Conservation (phyloP, 2,888 invertebrate species). For the Clivina fossor region DNA sequence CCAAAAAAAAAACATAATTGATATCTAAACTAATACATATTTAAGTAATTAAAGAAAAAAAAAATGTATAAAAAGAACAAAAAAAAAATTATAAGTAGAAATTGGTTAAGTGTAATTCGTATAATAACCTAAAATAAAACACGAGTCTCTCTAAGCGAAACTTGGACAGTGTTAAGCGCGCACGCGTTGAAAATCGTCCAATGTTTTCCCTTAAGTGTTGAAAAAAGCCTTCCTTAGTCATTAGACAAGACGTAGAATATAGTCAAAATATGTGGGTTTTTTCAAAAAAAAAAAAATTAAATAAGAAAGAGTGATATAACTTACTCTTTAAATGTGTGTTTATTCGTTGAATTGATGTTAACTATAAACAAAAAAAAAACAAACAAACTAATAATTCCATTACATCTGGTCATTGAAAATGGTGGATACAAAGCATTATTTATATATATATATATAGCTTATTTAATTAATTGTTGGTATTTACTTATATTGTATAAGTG, state of each 20-base stretch:
- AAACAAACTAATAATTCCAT: conserved; percentile 32
- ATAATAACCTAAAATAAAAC: conserved; percentile 29
- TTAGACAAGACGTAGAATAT: conserved; percentile 27
- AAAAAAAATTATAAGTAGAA: conserved; percentile 27
- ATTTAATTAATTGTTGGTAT: conserved; percentile 38
- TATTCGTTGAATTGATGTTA: conserved; percentile 31
- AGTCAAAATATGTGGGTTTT: conserved; percentile 29
- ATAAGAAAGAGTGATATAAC: conserved; percentile 33
- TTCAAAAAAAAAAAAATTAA: too few species aligned
- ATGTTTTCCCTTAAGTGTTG: conserved; percentile 28
- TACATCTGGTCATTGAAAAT: conserved; percentile 33
- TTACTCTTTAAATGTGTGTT: conserved; percentile 34
- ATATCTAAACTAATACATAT: conserved; percentile 34
- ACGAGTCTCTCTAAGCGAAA: conserved; percentile 33
- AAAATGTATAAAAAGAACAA: conserved; percentile 25
- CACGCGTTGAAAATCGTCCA: conserved; percentile 3
- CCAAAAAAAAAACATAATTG: conserved; percentile 32
- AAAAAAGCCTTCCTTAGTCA: conserved; percentile 33
- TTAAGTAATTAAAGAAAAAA: conserved; percentile 20
- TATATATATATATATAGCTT: conserved; percentile 42
- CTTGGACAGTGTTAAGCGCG: conserved; percentile 3
- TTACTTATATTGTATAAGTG: conserved; percentile 24
- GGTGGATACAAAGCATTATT: conserved; percentile 38
- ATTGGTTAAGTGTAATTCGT: conserved; percentile 27
- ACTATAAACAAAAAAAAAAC: too few species aligned